Percentiles rank a stretch among this genome's conserved stretches.
phyloP scores from a whole-genome alignment of 2,113 vertebrate species.

The Entelurus aequoreus region DNA sequence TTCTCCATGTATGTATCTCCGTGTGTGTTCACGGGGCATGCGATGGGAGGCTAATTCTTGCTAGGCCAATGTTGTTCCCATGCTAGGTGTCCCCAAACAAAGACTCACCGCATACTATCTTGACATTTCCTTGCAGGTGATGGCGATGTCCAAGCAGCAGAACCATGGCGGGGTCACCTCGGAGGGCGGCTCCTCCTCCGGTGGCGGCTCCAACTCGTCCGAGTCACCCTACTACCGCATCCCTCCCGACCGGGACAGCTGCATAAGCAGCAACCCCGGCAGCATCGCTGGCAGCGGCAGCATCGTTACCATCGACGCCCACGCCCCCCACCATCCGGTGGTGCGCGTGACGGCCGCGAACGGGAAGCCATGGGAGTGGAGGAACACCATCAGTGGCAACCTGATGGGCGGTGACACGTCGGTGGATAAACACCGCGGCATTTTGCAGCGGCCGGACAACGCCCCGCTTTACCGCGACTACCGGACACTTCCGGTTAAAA shows the following conservation, averaged over 20 bases:
- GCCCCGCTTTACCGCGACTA: conserved; percentile 66
- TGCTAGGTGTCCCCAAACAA: not conserved
- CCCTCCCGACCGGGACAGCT: conserved; percentile 84
- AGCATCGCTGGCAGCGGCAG: conserved; percentile 82
- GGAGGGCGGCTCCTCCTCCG: conserved; percentile 76
- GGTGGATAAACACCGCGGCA: conserved; percentile 67
- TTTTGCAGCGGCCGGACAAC: conserved; percentile 66
- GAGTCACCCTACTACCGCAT: conserved; percentile 90
- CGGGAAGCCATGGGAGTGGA: conserved; percentile 84
- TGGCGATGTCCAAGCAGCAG: conserved; percentile 91
- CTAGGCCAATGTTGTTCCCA: not conserved
- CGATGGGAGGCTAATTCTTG: not conserved
- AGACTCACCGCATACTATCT: not conserved
- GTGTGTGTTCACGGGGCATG: not conserved
- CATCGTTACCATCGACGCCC: conserved; percentile 90
- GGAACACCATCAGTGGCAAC: conserved; percentile 70
- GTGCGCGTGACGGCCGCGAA: conserved; percentile 83
- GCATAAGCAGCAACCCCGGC: conserved; percentile 66
- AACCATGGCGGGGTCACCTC: conserved; percentile 72
- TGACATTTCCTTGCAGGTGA: conserved; percentile 66
- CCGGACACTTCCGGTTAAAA: conserved; percentile 71
- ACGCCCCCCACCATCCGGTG: conserved; percentile 88
- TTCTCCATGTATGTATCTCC: too few relatives aligned
- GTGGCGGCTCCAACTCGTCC: conserved; percentile 82
- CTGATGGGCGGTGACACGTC: conserved; percentile 35